phyloP scores from a whole-genome alignment of 2,797 vertebrate species.

The Sparus aurata region DNA sequence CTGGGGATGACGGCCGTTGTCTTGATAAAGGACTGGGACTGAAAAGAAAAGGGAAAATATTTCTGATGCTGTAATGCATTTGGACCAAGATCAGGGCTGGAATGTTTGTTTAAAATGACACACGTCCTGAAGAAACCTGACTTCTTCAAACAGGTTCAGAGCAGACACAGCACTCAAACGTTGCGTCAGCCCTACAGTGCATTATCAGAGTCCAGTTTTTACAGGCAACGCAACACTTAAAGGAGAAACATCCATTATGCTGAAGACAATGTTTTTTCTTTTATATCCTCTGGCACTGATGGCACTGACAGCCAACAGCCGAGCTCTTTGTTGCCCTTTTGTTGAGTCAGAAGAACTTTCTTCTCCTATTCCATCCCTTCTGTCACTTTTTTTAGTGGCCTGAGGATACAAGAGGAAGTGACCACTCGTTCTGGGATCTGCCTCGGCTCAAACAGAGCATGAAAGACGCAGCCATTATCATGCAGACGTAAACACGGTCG shows the following conservation, averaged over 20 bases:
- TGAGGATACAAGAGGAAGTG: slow-evolving; percentile 30
- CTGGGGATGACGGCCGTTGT: slow-evolving; percentile 89
- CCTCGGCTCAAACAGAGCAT: slow-evolving; percentile 24
- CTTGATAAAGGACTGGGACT: slow-evolving; percentile 89
- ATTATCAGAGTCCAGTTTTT: slow-evolving; percentile 31
- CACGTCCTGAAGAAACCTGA: slow-evolving; percentile 34
- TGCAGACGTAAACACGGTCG: slow-evolving; percentile 35
- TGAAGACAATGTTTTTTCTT: slow-evolving; percentile 22
- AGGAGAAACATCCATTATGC: slow-evolving; percentile 62
- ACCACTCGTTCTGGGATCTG: slow-evolving; percentile 14
- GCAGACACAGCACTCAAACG: slow-evolving; percentile 45
- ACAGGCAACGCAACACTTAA: slow-evolving; percentile 21
- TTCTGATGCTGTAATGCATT: not conserved
- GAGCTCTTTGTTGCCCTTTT: slow-evolving; percentile 45
- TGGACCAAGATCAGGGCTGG: slow-evolving; percentile 4
- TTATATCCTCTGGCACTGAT: slow-evolving; percentile 31
- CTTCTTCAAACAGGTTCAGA: slow-evolving; percentile 14
- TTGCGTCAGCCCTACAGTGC: slow-evolving; percentile 57
- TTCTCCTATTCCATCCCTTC: slow-evolving; percentile 16
- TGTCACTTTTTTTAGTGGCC: slow-evolving; percentile 49
- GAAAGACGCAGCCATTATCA: slow-evolving; percentile 20
- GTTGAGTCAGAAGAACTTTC: slow-evolving; percentile 46
- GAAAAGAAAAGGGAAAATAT: slow-evolving; percentile 7
- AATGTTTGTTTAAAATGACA: slow-evolving; percentile 5
- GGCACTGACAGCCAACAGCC: slow-evolving; percentile 14